phyloP scores from a whole-genome alignment of 2,113 vertebrate genomes.

The Edolisoma coerulescens region DNA sequence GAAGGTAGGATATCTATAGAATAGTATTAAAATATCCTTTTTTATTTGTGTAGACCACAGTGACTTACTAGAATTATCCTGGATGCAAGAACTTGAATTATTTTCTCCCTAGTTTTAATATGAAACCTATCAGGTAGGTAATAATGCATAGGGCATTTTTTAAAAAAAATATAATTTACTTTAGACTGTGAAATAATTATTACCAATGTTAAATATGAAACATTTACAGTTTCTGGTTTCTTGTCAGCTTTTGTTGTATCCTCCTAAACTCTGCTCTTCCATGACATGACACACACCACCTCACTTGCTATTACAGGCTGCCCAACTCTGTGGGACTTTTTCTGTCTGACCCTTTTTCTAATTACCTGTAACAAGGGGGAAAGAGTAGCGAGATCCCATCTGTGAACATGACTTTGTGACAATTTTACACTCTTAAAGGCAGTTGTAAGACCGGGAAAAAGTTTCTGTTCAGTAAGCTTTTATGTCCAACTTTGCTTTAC shows the following conservation, averaged over 20 bases:
- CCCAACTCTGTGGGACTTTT: not conserved
- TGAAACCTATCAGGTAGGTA: not conserved
- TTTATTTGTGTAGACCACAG: not conserved
- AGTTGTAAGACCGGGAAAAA: not conserved
- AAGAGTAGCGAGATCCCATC: not conserved
- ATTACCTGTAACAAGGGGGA: not conserved
- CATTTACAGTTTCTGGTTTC: not conserved
- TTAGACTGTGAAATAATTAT: not conserved
- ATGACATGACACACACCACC: not conserved
- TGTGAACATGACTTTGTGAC: not conserved
- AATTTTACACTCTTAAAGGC: not conserved
- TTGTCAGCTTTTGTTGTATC: not conserved
- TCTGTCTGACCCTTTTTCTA: not conserved
- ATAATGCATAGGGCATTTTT: not conserved
- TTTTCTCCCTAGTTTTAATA: constrained; percentile 3
- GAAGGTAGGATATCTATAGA: not conserved
- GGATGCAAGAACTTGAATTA: constrained; percentile 4
- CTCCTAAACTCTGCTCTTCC: not conserved
- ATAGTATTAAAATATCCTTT: not conserved
- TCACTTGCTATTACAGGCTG: not conserved
- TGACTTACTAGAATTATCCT: constrained; percentile 24
- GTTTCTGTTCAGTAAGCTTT: not conserved
- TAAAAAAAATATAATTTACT: not conserved
- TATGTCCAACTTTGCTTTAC: not conserved
- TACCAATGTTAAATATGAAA: constrained; percentile 13